Percentiles rank a stretch among this genome's conserved stretches.
Evolutionary conservation across 2,797 vertebrate species (phyloP).

Genomic region (Gallinago solitaria): DNA sequence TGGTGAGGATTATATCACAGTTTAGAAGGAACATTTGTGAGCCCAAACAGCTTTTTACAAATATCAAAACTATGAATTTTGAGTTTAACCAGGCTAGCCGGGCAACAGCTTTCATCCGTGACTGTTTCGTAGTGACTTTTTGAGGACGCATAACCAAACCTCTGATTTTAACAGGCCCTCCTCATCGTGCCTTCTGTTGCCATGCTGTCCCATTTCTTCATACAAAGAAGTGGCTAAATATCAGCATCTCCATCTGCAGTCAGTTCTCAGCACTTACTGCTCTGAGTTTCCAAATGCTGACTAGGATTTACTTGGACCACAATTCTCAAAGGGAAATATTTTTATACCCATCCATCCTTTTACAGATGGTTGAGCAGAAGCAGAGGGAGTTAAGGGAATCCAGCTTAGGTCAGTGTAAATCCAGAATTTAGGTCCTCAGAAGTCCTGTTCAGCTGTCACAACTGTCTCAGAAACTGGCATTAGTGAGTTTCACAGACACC

Average conservation of each 20-base stretch:
- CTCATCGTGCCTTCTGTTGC: neutral
- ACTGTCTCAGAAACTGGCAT: neutral
- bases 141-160: neutral
- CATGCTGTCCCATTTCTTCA: neutral
- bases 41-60: neutral
- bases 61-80: neutral
- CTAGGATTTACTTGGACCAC: neutral
- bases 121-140: neutral
- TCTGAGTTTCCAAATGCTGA: neutral
- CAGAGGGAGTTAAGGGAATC: slow-evolving; percentile 1
- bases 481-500: neutral
- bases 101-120: neutral
- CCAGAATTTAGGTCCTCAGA: slow-evolving; percentile 36
- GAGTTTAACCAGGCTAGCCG: neutral
- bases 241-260: neutral
- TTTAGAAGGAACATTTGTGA: neutral
- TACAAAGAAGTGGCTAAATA: neutral
- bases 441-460: slow-evolving; percentile 22
- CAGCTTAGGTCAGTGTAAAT: slow-evolving; percentile 23
- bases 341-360: neutral
- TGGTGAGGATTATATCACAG: neutral
- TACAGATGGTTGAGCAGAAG: slow-evolving; percentile 47
- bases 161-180: neutral
- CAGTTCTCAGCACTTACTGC: neutral
- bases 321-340: neutral